Evolutionary conservation across 2,113 vertebrate genomes (phyloP).

Genomic region (Gasterosteus nipponicus): DNA sequence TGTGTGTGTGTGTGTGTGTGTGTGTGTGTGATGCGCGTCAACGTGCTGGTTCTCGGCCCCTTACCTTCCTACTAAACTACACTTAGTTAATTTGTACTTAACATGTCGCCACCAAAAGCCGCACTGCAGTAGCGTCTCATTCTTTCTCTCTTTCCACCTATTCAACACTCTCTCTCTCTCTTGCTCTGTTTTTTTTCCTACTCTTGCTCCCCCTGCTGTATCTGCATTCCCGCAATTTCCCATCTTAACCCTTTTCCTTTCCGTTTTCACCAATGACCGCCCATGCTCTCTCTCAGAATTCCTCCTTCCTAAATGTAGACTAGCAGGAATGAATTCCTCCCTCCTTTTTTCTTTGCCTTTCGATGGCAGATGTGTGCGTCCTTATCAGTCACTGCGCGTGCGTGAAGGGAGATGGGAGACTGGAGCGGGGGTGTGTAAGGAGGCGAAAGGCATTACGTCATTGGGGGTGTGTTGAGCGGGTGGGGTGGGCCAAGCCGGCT

Average conservation of each 20-base stretch:
- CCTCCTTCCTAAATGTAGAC: conserved; percentile 28
- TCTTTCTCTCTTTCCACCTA: conserved; percentile 16
- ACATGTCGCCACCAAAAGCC: conserved; percentile 65
- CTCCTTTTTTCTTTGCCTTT: conserved; percentile 17
- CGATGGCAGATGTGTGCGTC: conserved; percentile 47
- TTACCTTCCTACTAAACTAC: conserved; percentile 24
- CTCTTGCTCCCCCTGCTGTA: conserved; percentile 69
- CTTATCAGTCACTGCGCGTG: conserved; percentile 45
- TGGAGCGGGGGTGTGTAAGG: conserved; percentile 36
- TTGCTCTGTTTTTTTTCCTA: conserved; percentile 37
- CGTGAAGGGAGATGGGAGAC: not conserved
- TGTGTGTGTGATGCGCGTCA: conserved; percentile 39
- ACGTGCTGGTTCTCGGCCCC: conserved; percentile 2
- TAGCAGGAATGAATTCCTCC: conserved; percentile 75
- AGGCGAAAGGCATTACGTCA: conserved; percentile 77
- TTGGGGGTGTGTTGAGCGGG: conserved; percentile 76
- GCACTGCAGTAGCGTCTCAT: conserved; percentile 75
- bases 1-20: conserved; percentile 19
- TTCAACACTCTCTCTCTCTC: conserved; percentile 32
- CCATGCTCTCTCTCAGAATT: conserved; percentile 5
- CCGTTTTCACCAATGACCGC: not conserved
- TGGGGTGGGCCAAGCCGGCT: conserved; percentile 76
- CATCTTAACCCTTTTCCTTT: conserved; percentile 4
- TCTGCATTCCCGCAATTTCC: conserved; percentile 22
- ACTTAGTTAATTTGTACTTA: conserved; percentile 51